phyloP scores from a whole-genome alignment of 2,888 invertebrate genomes.

The Digitonthophagus gazella region DNA sequence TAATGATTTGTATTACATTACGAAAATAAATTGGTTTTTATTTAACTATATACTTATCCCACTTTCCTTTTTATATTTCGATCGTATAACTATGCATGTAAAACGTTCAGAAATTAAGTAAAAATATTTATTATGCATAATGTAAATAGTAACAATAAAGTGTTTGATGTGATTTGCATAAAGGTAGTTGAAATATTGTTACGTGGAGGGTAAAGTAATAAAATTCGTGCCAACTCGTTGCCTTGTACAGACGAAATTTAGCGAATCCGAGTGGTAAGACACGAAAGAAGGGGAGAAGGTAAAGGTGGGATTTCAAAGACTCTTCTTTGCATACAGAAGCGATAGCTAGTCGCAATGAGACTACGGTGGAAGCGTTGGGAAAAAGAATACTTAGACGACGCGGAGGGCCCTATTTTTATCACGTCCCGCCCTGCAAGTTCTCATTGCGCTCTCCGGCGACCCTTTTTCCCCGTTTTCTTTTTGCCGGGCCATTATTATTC shows the following conservation, averaged over 20 bases:
- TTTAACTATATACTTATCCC: too few relatives aligned
- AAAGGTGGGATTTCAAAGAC: slow-evolving; percentile 2
- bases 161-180: background rate
- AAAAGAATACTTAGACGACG: background rate
- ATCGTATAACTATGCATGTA: too few relatives aligned
- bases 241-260: slow-evolving; percentile 9
- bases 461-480: background rate
- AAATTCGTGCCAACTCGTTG: slow-evolving; percentile 6
- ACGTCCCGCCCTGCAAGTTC: slow-evolving; percentile 11
- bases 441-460: background rate
- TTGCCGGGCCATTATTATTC: slow-evolving; percentile 2
- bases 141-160: background rate
- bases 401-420: slow-evolving; percentile 12
- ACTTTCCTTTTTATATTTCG: too few relatives aligned
- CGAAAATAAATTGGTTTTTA: too few relatives aligned
- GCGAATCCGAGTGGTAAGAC: slow-evolving; percentile 10
- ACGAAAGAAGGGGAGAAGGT: background rate
- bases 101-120: too few relatives aligned
- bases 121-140: too few relatives aligned
- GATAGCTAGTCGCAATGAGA: background rate
- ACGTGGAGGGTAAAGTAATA: background rate
- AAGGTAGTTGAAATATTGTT: background rate
- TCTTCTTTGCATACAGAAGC: slow-evolving; percentile 12
- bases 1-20: too few relatives aligned
- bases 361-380: background rate